Evolutionary conservation across 2,888 invertebrate species (phyloP), one percentile per base, ranked within the genome.

Genomic region (Danaus chrysippus): DNA sequence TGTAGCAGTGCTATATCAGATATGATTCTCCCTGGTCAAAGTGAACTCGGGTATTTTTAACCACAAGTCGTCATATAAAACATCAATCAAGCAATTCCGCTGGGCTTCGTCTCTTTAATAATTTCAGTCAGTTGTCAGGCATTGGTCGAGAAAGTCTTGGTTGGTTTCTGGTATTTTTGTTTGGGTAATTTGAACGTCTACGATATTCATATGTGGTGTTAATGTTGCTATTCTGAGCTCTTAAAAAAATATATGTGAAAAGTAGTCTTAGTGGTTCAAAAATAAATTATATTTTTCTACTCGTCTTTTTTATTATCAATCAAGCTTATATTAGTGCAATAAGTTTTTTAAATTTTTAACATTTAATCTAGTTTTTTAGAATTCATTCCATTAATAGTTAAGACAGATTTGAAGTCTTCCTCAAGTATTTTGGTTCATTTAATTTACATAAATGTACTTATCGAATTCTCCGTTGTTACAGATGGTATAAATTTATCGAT

Each of bases 401-500:
- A 58, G 52, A 42, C 44, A 42, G 46, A 42, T 58, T 43, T 15
- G 15, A 42, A 55, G 42, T 46, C 59, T 34, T 34, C 23, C 23
- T 2, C 23, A 34, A 34, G 17, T 49, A 17, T 49, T 49, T 56
- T 13, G 17, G 43, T 49, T 19, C 34, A 49, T 12, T 43, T 55
- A 19, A 54, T 11, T 9, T 42, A 15, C 15, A 1, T 12, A 54
- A 62, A 41, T 11, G 12, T 17, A 67, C 77, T 88, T 73, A 90
- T 82, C 79, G 56, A 64, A 34, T 74, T 90, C 80, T 91, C 81
- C 73, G 76, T 93, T 92, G 92, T 95, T 95, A 12, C 94, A 97
- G 97, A 92, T 97, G 97, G 97, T 97, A 96, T 88, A 97, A 97
- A 84, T 97, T 97, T 86, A 94, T 96, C 75, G 97, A 97, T 73